Evolutionary conservation across 2,113 vertebrate genomes (phyloP).

Genomic region (Odocoileus hemionus): DNA sequence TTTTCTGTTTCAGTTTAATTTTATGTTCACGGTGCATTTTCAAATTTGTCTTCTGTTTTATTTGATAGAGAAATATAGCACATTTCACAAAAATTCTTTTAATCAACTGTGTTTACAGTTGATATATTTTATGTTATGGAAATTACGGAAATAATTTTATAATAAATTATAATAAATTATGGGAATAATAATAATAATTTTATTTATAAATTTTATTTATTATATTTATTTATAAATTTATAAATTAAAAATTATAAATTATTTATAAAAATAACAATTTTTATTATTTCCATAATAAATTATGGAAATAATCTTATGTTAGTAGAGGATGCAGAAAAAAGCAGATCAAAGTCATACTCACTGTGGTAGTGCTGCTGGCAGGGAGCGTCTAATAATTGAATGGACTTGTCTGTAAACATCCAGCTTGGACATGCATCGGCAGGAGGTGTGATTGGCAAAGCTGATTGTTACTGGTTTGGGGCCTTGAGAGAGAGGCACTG

Average conservation of each 20-base stretch:
- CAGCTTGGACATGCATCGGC: conserved; percentile 95
- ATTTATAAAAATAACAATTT: too few species aligned
- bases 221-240: too few species aligned
- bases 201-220: too few species aligned
- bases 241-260: too few species aligned
- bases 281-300: too few species aligned
- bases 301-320: not conserved
- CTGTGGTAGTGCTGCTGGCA: conserved; percentile 86
- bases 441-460: conserved; percentile 97
- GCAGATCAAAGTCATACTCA: conserved; percentile 81
- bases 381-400: conserved; percentile 94
- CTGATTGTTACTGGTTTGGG: conserved; percentile 95
- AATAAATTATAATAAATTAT: too few species aligned
- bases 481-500: conserved; percentile 91
- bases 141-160: not conserved
- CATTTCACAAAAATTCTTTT: not conserved
- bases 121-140: too few species aligned
- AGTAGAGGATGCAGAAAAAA: conserved; percentile 12
- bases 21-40: not conserved
- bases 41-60: not conserved
- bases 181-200: too few species aligned
- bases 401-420: conserved; percentile 96
- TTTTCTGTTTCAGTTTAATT: not conserved
- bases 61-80: not conserved
- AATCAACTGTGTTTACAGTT: not conserved